phyloP scores from a whole-genome alignment of 2,113 vertebrate species.

The Salvator merianae region DNA sequence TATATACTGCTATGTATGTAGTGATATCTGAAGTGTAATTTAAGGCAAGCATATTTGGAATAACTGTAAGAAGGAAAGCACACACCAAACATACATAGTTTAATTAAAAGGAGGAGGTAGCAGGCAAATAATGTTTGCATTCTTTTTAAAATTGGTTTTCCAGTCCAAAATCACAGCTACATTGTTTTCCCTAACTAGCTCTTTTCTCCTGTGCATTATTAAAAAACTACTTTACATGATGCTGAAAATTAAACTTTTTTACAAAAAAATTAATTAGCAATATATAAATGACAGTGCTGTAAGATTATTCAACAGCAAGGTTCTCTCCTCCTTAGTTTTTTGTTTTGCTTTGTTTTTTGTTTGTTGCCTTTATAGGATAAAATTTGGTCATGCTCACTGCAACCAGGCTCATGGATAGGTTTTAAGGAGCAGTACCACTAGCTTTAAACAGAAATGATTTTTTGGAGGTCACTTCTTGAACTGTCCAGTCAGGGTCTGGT shows the following conservation, averaged over 20 bases:
- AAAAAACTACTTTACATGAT: conserved; percentile 1
- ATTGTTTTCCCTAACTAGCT: not conserved
- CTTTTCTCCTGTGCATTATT: conserved; percentile 12
- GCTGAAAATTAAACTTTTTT: conserved; percentile 20
- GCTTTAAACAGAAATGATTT: too few relatives aligned
- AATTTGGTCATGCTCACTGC: not conserved
- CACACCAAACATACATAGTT: not conserved
- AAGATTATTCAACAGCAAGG: conserved; percentile 2
- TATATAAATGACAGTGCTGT: conserved; percentile 7
- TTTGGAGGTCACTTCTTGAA: too few relatives aligned
- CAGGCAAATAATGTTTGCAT: not conserved
- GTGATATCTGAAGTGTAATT: too few relatives aligned
- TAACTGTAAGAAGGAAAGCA: not conserved
- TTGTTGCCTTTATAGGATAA: not conserved
- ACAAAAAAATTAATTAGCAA: not conserved
- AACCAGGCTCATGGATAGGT: not conserved
- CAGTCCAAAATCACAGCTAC: not conserved
- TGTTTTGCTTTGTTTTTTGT: not conserved
- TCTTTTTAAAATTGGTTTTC: not conserved
- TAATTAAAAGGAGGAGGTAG: not conserved
- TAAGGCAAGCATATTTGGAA: not conserved
- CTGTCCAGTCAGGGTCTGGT: too few relatives aligned
- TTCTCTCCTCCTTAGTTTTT: not conserved
- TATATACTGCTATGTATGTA: not conserved
- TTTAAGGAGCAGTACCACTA: not conserved